Evolutionary conservation across 2,888 invertebrate species (phyloP).

Genomic region (Monochamus alternatus): DNA sequence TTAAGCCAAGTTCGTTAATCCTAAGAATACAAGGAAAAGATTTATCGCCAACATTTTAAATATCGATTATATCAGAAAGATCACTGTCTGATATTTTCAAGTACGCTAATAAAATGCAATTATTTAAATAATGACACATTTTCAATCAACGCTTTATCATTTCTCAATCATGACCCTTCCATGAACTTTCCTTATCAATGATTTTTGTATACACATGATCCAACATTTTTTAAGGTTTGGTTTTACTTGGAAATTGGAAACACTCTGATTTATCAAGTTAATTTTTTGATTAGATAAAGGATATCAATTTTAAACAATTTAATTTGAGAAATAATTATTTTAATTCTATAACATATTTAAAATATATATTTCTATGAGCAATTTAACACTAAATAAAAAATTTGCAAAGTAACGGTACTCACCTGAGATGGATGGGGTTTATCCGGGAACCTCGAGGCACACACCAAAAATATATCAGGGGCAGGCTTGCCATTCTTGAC

Average conservation of each 20-base stretch:
- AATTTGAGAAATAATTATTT: too few species aligned
- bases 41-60: background rate
- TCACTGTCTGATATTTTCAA: conserved; percentile 3
- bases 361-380: too few species aligned
- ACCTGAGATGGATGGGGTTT: conserved; percentile 69
- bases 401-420: background rate
- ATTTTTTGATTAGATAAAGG: background rate
- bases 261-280: background rate
- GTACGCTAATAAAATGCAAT: background rate
- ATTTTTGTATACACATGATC: background rate
- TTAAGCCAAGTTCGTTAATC: too few species aligned
- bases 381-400: too few species aligned
- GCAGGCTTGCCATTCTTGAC: conserved; percentile 81
- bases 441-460: conserved; percentile 75
- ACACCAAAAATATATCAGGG: conserved; percentile 80
- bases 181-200: background rate
- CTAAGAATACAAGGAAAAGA: background rate
- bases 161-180: background rate
- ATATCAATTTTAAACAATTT: too few species aligned
- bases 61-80: background rate
- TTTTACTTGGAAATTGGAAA: background rate
- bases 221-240: background rate
- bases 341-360: too few species aligned
- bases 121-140: background rate
- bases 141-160: background rate